Percentiles rank a stretch among this genome's conserved stretches.
These are phyloP conservation scores for Palaemon carinicauda DNA, from an alignment of 1,140 invertebrate species.

Conservation along the genomic window DNA sequence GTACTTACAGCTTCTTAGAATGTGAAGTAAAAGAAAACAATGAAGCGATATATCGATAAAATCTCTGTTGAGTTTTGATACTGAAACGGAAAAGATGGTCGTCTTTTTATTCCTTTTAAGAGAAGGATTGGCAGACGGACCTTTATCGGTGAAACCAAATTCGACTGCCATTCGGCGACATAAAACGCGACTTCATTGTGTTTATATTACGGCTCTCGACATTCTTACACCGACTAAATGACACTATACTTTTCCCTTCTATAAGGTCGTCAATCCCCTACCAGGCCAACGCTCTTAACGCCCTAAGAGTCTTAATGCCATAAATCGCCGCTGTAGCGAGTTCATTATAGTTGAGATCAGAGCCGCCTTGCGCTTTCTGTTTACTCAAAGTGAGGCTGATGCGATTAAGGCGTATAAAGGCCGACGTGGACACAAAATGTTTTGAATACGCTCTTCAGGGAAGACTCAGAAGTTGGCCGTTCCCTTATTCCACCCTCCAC, in stretches of 20 bases:
- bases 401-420: background rate
- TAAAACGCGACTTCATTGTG: conserved; percentile 1
- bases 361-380: conserved; percentile 2
- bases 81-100: no score
- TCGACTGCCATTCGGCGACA: background rate
- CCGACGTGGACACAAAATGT: conserved; percentile 2
- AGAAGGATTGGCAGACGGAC: no score
- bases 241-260: background rate
- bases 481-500: no score
- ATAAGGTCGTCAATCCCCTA: background rate
- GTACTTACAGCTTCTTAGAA: no score
- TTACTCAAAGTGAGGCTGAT: background rate
- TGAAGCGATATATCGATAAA: no score
- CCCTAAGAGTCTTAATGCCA: background rate
- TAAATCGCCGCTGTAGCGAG: background rate
- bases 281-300: background rate
- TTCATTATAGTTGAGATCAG: background rate
- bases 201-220: background rate
- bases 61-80: no score
- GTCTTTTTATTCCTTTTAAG: no score
- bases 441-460: background rate
- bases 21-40: no score
- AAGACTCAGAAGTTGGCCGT: background rate
- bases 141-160: background rate
- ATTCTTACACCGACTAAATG: background rate